Base-by-base conservation (phyloP, 2,888 invertebrate genomes). In the Hyalella azteca region DNA sequence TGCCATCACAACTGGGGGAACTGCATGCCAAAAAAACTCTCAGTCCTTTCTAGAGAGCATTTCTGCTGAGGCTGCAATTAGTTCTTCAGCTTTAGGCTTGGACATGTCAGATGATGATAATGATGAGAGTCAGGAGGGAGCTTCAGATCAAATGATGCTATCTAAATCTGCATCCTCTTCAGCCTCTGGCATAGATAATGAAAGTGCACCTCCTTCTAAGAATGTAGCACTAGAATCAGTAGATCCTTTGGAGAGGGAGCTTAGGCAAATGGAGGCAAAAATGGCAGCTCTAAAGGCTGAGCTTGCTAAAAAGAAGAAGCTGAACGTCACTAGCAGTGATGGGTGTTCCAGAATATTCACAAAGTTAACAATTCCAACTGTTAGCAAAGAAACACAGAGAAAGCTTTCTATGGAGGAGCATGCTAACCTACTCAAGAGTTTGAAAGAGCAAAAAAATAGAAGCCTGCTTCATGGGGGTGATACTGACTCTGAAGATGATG, bases 401-500 rank as follows among this genome's bases (percentile, higher is more conserved):
- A 60, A 66, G 11, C 66, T 82, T 3, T 81, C 82, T 5, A 41
- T 36, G 39, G 36, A n/a, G 82, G 81, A 78, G 66, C 78, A 29
- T 13, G 45, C 36, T 29, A 78, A 3, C n/a, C 41, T 82, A 1
- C 60, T 73, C 13, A 32, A 78, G 19, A 78, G 19, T 4, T n/a
- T 77, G 36, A 40, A 75, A n/a, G 45, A 75, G 39, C 77, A 79
- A 32, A 78, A 78, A 39, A 66, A 39, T 29, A 77, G 45, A 26
- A 82, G 80, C 66, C 32, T 54, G 50, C 29, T 83, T n/a, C 85
- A 84, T 41, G 19, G 32, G 0, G 85, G 85, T 32, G 85, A 85
- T 26, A 85, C 83, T 0, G 94, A 95, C 87, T 93, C 93, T 0
- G 94, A 94, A 0, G 95, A 95, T 85, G 94, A 95, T 84, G 95